These are phyloP conservation scores for Nomada fucata DNA, from an alignment of 2,888 invertebrate species.

Conservation along the genomic window DNA sequence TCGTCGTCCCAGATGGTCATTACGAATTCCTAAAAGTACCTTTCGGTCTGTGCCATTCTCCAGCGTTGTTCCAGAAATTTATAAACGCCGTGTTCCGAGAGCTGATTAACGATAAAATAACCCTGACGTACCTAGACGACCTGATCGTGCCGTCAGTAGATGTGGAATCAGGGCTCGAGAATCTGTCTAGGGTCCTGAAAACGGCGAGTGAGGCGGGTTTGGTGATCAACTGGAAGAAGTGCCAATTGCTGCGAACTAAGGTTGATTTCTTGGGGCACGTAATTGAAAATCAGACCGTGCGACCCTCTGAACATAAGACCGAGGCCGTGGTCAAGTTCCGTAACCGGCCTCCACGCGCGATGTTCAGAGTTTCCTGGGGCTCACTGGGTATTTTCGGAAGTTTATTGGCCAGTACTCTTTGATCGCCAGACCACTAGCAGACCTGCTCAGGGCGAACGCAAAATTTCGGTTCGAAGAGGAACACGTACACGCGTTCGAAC, in stretches of 20 bases:
- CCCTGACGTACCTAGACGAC: conserved; percentile 11
- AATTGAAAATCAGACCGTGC: not conserved
- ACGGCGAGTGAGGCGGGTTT: not conserved
- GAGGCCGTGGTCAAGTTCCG: conserved; percentile 44
- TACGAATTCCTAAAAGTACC: too few species aligned
- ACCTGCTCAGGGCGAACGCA: not conserved
- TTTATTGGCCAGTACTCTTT: not conserved
- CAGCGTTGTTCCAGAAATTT: too few species aligned
- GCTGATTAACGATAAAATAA: conserved; percentile 1
- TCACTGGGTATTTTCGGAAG: conserved; percentile 6
- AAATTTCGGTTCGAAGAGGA: not conserved
- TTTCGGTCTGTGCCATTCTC: too few species aligned
- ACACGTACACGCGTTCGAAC: not conserved
- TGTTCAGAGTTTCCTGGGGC: conserved; percentile 1
- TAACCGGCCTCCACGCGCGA: not conserved
- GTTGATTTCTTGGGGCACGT: conserved; percentile 19
- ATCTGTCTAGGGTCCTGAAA: not conserved
- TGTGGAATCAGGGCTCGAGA: not conserved
- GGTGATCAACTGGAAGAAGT: conserved; percentile 21
- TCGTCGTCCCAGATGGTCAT: conserved; percentile 19
- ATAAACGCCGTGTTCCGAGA: conserved; percentile 14
- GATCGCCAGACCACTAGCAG: not conserved
- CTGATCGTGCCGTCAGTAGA: conserved; percentile 1
- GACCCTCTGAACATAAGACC: conserved; percentile 40
- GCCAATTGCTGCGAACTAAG: conserved; percentile 9